phyloP scores from a whole-genome alignment of 2,888 invertebrate species.

The Drosophila helvetica region DNA sequence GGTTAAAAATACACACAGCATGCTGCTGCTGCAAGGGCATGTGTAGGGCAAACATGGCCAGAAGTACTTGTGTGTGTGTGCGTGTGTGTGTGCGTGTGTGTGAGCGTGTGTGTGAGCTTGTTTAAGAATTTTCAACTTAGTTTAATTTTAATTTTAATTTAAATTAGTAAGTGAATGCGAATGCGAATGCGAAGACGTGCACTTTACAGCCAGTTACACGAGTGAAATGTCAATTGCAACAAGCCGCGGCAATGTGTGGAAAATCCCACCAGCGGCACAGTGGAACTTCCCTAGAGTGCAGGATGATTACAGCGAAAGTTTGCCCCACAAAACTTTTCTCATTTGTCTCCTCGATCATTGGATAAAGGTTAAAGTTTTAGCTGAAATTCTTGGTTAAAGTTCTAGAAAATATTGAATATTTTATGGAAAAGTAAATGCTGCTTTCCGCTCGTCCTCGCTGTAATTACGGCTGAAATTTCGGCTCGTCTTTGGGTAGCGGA shows the following conservation, averaged over 20 bases:
- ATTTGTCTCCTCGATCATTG: too few species aligned
- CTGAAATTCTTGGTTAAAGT: neutral
- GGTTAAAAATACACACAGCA: conserved; percentile 74
- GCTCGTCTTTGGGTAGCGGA: too few species aligned
- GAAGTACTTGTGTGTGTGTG: conserved; percentile 6
- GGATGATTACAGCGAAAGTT: too few species aligned
- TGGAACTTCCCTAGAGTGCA: neutral
- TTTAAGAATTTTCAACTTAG: conserved; percentile 75
- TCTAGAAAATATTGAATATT: neutral
- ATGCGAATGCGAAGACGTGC: conserved; percentile 64
- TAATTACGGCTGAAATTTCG: neutral
- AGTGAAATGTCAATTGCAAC: conserved; percentile 61
- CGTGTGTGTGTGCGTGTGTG: conserved; percentile 38
- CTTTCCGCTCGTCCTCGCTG: neutral
- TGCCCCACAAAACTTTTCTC: too few species aligned
- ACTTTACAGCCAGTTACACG: conserved; percentile 58
- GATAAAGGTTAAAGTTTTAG: neutral
- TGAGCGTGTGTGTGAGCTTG: conserved; percentile 36
- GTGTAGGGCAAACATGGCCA: conserved; percentile 64
- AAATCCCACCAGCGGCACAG: neutral
- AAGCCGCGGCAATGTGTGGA: conserved; percentile 7
- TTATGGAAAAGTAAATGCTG: neutral
- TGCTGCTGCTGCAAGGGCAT: conserved; percentile 61
- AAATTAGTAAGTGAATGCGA: neutral
- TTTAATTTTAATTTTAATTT: conserved; percentile 74